Percentiles rank a stretch among this genome's conserved stretches.
phyloP scores from a whole-genome alignment of 2,113 vertebrate species.

The Etheostoma cragini region DNA sequence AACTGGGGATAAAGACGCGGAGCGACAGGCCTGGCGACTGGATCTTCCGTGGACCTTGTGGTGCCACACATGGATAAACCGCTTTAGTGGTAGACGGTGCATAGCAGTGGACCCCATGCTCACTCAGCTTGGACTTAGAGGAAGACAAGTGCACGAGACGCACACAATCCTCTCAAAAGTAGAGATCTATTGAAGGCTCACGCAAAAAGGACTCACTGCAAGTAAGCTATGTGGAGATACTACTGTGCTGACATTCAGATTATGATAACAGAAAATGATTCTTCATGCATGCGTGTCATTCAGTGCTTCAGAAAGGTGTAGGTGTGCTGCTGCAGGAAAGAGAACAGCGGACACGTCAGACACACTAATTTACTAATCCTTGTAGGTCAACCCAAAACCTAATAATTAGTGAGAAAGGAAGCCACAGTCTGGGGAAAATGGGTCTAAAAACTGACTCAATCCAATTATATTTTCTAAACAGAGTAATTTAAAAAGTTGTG shows the following conservation, averaged over 20 bases:
- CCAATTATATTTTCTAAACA: no score
- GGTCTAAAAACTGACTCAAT: not conserved
- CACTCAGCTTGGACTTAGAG: conserved; percentile 18
- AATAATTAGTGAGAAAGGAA: conserved; percentile 11
- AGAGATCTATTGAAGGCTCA: conserved; percentile 5
- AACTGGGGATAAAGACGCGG: conserved; percentile 4
- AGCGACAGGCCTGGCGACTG: conserved; percentile 13
- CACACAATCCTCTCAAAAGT: conserved; percentile 19
- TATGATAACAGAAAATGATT: not conserved
- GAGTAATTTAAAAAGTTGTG: conserved; percentile 33
- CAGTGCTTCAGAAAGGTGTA: not conserved
- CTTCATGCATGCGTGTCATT: not conserved
- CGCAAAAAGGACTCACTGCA: conserved; percentile 18
- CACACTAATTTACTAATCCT: not conserved
- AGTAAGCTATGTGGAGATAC: conserved; percentile 45
- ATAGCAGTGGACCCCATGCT: conserved; percentile 23
- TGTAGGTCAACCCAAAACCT: not conserved
- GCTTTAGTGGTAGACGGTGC: conserved; percentile 49
- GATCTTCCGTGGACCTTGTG: conserved; percentile 39
- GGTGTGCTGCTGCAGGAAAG: not conserved
- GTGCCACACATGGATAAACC: conserved; percentile 65
- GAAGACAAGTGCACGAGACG: conserved; percentile 26
- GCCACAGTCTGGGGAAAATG: not conserved
- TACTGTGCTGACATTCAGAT: not conserved
- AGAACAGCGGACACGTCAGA: not conserved